Percentiles rank a stretch among this genome's conserved stretches.
Evolutionary conservation across 2,888 invertebrate genomes (phyloP).

Genomic region (Sicus ferrugineus): DNA sequence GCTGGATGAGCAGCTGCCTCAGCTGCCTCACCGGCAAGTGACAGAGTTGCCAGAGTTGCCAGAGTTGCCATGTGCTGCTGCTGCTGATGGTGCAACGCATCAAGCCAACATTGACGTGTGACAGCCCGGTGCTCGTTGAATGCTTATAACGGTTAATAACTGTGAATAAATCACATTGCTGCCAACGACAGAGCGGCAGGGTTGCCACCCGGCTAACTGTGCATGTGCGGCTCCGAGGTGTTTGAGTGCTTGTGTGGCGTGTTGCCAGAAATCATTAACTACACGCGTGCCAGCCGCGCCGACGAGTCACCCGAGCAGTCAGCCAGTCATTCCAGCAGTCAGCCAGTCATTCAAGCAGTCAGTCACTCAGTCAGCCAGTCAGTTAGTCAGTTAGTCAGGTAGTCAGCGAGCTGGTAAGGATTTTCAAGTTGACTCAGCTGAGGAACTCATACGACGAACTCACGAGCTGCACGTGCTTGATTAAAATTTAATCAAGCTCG

Average conservation of each 20-base stretch:
- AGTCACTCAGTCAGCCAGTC: neutral
- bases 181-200: neutral
- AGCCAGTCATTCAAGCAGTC: neutral
- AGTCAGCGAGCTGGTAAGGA: neutral
- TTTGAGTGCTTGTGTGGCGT: neutral
- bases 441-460: neutral
- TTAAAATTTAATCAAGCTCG: conserved; percentile 26
- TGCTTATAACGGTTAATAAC: conserved; percentile 16
- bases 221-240: neutral
- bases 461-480: neutral
- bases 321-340: neutral
- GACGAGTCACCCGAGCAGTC: neutral
- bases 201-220: neutral
- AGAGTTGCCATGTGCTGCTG: conserved; percentile 2
- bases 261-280: too few species aligned
- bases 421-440: neutral
- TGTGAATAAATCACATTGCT: conserved; percentile 22
- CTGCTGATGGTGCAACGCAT: neutral
- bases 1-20: conserved; percentile 1
- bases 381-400: neutral
- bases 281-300: too few species aligned
- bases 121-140: neutral
- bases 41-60: neutral
- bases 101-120: conserved; percentile 8
- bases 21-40: neutral